These are phyloP conservation scores for Sphenodon punctatus DNA, from an alignment of 2,797 vertebrate species.

Conservation along the genomic window DNA sequence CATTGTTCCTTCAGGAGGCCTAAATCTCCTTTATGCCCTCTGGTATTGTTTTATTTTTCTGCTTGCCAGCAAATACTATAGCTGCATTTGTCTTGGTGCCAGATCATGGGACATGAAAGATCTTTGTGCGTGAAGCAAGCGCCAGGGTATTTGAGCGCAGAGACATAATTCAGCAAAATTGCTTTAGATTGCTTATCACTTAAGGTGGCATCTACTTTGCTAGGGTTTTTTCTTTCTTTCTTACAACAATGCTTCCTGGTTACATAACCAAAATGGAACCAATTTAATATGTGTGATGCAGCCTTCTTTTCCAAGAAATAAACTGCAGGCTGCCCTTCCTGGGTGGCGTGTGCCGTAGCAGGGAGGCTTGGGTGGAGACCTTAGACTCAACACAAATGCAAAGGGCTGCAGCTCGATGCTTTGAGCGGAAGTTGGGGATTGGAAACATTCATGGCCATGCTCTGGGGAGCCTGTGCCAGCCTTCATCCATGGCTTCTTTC, in stretches of 20 bases:
- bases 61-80: neutral
- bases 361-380: neutral
- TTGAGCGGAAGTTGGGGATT: fast-evolving
- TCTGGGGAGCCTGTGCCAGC: neutral
- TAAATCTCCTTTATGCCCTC: neutral
- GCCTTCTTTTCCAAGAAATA: neutral
- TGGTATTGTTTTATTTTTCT: neutral
- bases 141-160: neutral
- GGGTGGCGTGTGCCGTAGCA: fast-evolving
- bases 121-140: fast-evolving
- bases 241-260: fast-evolving
- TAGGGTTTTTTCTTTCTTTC: fast-evolving
- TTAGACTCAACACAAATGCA: fast-evolving
- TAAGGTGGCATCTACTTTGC: neutral
- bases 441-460: neutral
- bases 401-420: neutral
- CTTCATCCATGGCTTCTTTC: neutral
- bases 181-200: neutral
- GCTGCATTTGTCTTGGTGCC: neutral
- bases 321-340: neutral
- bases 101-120: fast-evolving
- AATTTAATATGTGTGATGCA: fast-evolving
- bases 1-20: neutral
- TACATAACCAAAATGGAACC: fast-evolving
- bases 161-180: fast-evolving